These are phyloP conservation scores for Rhombomys opimus DNA, from an alignment of 2,113 vertebrate genomes.

Conservation along the genomic window DNA sequence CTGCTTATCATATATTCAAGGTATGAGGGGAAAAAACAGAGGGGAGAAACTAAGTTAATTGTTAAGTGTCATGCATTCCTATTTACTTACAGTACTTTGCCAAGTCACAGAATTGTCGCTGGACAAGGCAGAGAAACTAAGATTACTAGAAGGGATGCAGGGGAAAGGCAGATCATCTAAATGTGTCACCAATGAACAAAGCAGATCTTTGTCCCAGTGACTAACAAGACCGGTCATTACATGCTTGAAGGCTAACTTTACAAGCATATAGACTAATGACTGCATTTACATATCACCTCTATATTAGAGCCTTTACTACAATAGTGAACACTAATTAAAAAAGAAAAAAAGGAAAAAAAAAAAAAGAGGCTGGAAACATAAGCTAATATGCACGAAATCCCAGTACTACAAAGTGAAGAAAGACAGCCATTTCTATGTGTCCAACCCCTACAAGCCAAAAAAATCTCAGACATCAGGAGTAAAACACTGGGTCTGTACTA, in stretches of 20 bases:
- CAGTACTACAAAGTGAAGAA: constrained; percentile 25
- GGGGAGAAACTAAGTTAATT: background rate
- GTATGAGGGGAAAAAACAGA: background rate
- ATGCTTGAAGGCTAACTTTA: background rate
- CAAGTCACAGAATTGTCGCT: background rate
- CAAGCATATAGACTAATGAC: background rate
- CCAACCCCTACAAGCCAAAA: background rate
- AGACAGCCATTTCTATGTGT: background rate
- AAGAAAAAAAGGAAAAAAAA: background rate
- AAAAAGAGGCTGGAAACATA: background rate
- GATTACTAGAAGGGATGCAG: background rate
- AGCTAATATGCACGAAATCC: background rate
- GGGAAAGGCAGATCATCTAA: background rate
- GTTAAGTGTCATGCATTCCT: background rate
- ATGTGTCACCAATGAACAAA: background rate
- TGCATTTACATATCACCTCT: background rate
- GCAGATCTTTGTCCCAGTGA: background rate
- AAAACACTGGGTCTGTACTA: background rate
- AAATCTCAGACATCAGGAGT: background rate
- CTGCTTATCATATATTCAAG: background rate
- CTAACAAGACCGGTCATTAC: constrained; percentile 7
- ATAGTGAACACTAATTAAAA: background rate
- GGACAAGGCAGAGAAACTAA: constrained; percentile 8
- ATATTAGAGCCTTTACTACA: background rate
- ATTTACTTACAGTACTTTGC: background rate